A percentile compares a stretch with the other conserved stretches of the same genome.
Conservation (phyloP, 2,888 invertebrate species). For the Penaeus monodon region DNA sequence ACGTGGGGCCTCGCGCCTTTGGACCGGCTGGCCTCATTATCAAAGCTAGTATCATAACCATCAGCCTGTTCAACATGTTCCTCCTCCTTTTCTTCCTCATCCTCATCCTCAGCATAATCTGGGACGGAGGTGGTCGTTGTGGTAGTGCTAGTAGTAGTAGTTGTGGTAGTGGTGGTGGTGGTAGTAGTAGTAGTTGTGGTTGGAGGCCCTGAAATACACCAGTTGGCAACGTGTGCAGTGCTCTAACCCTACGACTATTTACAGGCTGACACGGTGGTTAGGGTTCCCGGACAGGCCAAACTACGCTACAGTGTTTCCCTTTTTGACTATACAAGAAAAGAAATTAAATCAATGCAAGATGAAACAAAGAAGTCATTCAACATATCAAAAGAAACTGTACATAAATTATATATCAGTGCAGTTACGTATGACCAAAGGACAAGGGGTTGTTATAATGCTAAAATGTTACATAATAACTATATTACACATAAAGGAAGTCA, state of each 20-base stretch:
- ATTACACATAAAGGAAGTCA: too few relatives aligned
- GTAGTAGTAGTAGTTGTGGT: slow-evolving; percentile 32
- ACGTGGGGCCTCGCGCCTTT: slow-evolving; percentile 27
- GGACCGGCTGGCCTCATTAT: background rate
- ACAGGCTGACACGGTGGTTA: background rate
- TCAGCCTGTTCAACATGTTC: background rate
- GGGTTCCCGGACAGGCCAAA: background rate
- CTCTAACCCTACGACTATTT: background rate
- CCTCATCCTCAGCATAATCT: slow-evolving; percentile 8
- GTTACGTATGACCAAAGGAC: too few relatives aligned
- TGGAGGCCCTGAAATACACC: slow-evolving; percentile 36
- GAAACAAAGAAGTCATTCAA: too few relatives aligned
- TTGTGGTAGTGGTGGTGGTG: background rate
- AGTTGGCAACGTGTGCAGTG: slow-evolving; percentile 25
- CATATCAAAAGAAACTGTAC: too few relatives aligned
- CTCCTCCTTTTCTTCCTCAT: background rate
- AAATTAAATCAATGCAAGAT: too few relatives aligned
- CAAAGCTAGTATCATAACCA: slow-evolving; percentile 6
- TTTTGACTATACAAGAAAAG: too few relatives aligned
- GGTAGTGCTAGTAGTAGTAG: background rate
- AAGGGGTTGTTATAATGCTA: too few relatives aligned
- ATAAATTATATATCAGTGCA: too few relatives aligned
- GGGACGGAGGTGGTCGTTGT: slow-evolving; percentile 4
- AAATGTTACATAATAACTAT: too few relatives aligned
- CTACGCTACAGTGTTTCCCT: background rate